Evolutionary conservation across 1,140 invertebrate species (phyloP).

Genomic region (Caenorhabditis latens): DNA sequence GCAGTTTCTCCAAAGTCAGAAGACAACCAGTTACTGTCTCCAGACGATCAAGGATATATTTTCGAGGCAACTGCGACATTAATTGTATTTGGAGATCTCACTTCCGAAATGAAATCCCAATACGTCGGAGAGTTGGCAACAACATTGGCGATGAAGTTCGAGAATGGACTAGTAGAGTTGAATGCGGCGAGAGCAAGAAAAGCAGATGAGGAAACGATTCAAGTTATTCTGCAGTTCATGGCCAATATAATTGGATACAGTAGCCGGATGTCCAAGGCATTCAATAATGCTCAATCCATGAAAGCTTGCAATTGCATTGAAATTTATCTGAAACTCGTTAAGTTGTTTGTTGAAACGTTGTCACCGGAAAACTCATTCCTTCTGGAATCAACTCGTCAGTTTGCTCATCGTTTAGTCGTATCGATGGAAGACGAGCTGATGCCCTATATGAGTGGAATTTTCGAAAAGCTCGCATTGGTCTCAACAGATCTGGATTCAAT

Average conservation of each 20-base stretch:
- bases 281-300: slow-evolving; percentile 60
- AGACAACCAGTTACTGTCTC: slow-evolving; percentile 41
- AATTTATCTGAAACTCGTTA: slow-evolving; percentile 56
- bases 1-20: slow-evolving; percentile 60
- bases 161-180: slow-evolving; percentile 48
- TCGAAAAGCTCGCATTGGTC: slow-evolving; percentile 59
- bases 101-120: slow-evolving; percentile 59
- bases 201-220: slow-evolving; percentile 54
- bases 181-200: slow-evolving; percentile 36
- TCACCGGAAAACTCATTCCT: slow-evolving; percentile 51
- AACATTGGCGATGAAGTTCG: slow-evolving; percentile 59
- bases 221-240: slow-evolving; percentile 58
- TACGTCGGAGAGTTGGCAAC: slow-evolving; percentile 62
- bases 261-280: slow-evolving; percentile 65
- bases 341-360: slow-evolving; percentile 59
- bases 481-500: slow-evolving; percentile 60
- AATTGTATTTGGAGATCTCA: slow-evolving; percentile 61
- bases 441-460: slow-evolving; percentile 58
- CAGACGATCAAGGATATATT: slow-evolving; percentile 64
- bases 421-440: slow-evolving; percentile 63
- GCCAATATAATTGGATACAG: slow-evolving; percentile 64
- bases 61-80: slow-evolving; percentile 65
- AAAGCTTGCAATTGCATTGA: slow-evolving; percentile 60
- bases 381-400: slow-evolving; percentile 56
- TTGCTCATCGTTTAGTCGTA: slow-evolving; percentile 62